These are phyloP conservation scores for Diploscapter pachys DNA, from an alignment of 1,140 invertebrate species.

Conservation along the genomic window DNA sequence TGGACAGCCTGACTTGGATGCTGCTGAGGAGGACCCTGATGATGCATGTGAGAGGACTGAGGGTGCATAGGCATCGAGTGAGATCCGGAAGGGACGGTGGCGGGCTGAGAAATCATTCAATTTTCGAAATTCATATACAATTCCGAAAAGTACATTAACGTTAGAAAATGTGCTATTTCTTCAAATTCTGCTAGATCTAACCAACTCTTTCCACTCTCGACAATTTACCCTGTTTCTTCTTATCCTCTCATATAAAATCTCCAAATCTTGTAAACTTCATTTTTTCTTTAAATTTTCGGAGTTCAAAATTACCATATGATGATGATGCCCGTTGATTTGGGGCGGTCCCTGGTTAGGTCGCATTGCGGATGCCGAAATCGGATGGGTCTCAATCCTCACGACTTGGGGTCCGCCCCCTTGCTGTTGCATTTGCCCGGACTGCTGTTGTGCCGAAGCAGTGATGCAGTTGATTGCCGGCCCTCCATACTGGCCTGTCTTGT, in stretches of 20 bases:
- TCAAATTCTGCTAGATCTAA: neutral
- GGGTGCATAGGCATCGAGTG: neutral
- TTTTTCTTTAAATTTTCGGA: no score
- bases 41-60: neutral
- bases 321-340: constrained; percentile 6
- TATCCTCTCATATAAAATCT: no score
- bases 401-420: neutral
- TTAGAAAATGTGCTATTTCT: neutral
- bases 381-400: no score
- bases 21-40: constrained; percentile 7
- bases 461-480: constrained; percentile 15
- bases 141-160: neutral
- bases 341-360: neutral
- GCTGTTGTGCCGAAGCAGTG: constrained; percentile 15
- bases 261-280: no score
- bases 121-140: neutral
- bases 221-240: neutral
- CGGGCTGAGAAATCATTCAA: neutral
- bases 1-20: neutral
- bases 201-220: neutral
- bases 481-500: neutral
- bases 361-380: no score
- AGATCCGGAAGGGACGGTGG: no score
- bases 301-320: neutral
- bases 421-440: neutral